phyloP scores from a whole-genome alignment of 2,113 vertebrate genomes.

The Aviceda subcristata region DNA sequence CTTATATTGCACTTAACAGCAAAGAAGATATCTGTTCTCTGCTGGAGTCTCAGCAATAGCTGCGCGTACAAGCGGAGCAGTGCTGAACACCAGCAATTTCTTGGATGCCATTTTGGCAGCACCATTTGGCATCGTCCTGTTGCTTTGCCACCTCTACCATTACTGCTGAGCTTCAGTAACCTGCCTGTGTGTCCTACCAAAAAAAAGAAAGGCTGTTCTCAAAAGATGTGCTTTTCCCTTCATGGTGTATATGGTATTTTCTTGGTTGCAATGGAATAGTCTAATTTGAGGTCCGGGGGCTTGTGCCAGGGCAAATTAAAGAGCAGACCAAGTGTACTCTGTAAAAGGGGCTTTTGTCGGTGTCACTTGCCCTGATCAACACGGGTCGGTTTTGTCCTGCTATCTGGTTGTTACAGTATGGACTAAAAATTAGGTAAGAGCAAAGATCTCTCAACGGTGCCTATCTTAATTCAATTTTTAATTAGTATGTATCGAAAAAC shows the following conservation, averaged over 20 bases:
- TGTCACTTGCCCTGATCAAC: background rate
- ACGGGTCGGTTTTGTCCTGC: background rate
- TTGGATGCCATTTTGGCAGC: background rate
- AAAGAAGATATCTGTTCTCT: background rate
- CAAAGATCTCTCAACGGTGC: background rate
- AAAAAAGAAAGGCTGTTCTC: background rate
- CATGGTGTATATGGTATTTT: background rate
- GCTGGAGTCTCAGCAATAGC: background rate
- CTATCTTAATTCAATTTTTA: background rate
- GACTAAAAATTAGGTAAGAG: background rate
- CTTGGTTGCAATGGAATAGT: background rate
- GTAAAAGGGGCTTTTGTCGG: background rate
- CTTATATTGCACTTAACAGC: conserved; percentile 10
- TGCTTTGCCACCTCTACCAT: background rate
- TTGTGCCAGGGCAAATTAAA: background rate
- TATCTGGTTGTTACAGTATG: background rate
- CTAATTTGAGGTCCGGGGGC: background rate
- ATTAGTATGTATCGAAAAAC: background rate
- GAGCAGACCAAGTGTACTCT: background rate
- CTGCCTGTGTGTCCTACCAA: background rate
- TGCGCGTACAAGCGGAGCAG: rapidly evolving
- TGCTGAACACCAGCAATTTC: background rate
- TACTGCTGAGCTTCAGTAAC: rapidly evolving
- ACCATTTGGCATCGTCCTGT: rapidly evolving
- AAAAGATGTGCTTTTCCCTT: background rate